These are phyloP conservation scores for Drosophila gaucha DNA, from an alignment of 2,888 invertebrate genomes.

Conservation along the genomic window DNA sequence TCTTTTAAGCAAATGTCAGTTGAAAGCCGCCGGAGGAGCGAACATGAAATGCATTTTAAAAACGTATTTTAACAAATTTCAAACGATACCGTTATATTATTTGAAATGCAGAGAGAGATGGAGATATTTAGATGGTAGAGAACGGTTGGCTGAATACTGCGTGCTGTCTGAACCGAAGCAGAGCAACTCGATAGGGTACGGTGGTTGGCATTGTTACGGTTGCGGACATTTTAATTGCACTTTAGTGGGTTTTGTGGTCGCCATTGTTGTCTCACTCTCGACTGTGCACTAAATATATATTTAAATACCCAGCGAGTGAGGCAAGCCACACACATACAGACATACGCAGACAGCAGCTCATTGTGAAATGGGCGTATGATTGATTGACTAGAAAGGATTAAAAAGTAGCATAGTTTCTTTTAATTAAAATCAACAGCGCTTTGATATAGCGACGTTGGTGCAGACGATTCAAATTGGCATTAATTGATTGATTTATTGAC, in stretches of 20 bases:
- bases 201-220: slow-evolving; percentile 44
- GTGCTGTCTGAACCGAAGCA: background rate
- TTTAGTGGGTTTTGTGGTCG: slow-evolving; percentile 62
- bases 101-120: slow-evolving; percentile 3
- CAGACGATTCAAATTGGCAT: background rate
- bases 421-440: slow-evolving; percentile 4
- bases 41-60: slow-evolving; percentile 11
- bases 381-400: slow-evolving; percentile 15
- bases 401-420: slow-evolving; percentile 1
- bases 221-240: slow-evolving; percentile 69
- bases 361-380: slow-evolving; percentile 14
- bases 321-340: slow-evolving; percentile 13
- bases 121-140: background rate
- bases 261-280: slow-evolving; percentile 51
- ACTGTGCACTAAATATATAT: slow-evolving; percentile 60
- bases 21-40: slow-evolving; percentile 13
- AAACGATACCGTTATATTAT: slow-evolving; percentile 9
- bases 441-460: background rate
- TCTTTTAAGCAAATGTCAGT: slow-evolving; percentile 7
- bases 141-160: background rate
- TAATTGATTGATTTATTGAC: slow-evolving; percentile 3
- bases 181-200: slow-evolving; percentile 20
- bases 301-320: slow-evolving; percentile 46
- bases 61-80: slow-evolving; percentile 12
- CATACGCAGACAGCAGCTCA: background rate